These are phyloP conservation scores for Sminthopsis crassicaudata DNA, from an alignment of 2,113 vertebrate genomes.

Conservation along the genomic window DNA sequence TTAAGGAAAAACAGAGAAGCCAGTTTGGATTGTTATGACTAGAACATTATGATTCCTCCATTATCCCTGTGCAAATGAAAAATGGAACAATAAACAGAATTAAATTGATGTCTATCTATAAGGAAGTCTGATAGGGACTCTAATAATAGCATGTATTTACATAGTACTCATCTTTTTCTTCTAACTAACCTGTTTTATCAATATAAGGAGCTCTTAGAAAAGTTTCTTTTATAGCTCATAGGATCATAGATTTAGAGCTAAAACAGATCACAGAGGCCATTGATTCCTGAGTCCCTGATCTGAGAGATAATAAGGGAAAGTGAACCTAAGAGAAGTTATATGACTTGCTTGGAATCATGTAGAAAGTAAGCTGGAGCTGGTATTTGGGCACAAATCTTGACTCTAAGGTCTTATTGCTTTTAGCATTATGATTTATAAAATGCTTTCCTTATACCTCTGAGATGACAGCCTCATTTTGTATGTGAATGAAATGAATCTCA, in stretches of 20 bases:
- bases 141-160: neutral
- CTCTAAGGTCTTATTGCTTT: neutral
- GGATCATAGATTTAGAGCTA: neutral
- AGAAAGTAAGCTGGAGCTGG: neutral
- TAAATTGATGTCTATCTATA: neutral
- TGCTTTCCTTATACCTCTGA: neutral
- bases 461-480: neutral
- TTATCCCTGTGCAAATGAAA: neutral
- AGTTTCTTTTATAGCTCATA: neutral
- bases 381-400: neutral
- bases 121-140: neutral
- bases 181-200: neutral
- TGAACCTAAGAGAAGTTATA: neutral
- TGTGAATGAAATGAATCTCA: neutral
- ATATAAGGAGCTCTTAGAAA: neutral
- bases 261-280: neutral
- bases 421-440: neutral
- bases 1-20: neutral
- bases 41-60: conserved; percentile 14
- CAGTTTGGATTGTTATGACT: neutral
- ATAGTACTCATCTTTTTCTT: neutral
- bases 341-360: neutral
- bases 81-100: neutral
- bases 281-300: neutral
- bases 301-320: neutral